Evolutionary conservation across 2,888 invertebrate genomes (phyloP).

Genomic region (Andrena fulva): DNA sequence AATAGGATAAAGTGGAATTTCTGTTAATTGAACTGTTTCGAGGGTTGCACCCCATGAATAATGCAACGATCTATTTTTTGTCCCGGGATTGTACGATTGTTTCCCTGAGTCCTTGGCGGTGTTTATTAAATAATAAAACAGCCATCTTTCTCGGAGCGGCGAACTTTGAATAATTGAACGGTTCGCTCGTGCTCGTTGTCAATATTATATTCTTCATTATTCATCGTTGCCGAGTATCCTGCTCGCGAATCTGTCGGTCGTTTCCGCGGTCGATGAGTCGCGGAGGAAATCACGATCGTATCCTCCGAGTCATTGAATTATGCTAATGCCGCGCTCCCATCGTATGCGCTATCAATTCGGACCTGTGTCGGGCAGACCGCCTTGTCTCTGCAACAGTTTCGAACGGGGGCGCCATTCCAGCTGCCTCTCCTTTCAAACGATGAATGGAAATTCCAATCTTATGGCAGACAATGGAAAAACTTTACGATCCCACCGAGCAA

Average conservation of each 20-base stretch:
- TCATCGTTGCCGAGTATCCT: constrained; percentile 16
- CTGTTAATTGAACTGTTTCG: constrained; percentile 8
- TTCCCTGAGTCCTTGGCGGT: constrained; percentile 18
- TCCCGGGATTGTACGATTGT: constrained; percentile 3
- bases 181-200: constrained; percentile 22
- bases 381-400: constrained; percentile 20
- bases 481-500: neutral
- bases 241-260: constrained; percentile 10
- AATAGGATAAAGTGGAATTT: constrained; percentile 5
- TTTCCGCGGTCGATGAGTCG: constrained; percentile 49
- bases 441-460: neutral
- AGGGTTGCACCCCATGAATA: neutral
- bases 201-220: constrained; percentile 52
- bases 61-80: neutral
- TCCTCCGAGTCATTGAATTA: constrained; percentile 54
- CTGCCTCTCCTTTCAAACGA: neutral
- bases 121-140: constrained; percentile 36
- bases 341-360: constrained; percentile 34
- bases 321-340: constrained; percentile 38
- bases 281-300: constrained; percentile 38
- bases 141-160: neutral
- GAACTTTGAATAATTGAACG: constrained; percentile 38
- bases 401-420: neutral
- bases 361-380: constrained; percentile 44
- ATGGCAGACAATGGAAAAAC: constrained; percentile 2